Conservation (phyloP, 2,888 invertebrate genomes). For the Polymixis lichenea region DNA sequence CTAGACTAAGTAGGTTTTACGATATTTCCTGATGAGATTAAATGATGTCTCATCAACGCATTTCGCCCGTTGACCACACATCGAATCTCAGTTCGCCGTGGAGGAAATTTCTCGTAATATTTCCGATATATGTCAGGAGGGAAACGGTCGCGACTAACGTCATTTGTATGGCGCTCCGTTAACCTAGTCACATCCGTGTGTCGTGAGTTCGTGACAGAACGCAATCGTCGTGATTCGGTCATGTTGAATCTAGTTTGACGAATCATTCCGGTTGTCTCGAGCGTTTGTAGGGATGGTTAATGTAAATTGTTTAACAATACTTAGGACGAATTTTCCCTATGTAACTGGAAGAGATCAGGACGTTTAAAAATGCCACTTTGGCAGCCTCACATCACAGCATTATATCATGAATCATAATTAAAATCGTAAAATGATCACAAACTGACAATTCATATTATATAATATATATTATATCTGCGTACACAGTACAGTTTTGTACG, state of each 20-base stretch:
- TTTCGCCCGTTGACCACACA: conserved; percentile 2
- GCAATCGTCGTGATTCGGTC: conserved; percentile 42
- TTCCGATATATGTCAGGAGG: conserved; percentile 13
- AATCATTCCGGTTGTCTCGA: conserved; percentile 22
- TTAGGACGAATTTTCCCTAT: no score
- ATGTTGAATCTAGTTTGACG: conserved; percentile 35
- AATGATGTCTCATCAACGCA: not conserved
- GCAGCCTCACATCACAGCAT: no score
- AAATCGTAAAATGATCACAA: no score
- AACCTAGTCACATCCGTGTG: conserved; percentile 38
- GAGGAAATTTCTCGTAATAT: conserved; percentile 20
- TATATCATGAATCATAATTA: no score
- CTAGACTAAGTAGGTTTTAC: not conserved
- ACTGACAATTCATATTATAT: no score
- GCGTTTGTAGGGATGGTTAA: not conserved
- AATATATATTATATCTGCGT: no score
- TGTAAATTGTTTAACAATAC: not conserved
- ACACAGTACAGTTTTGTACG: no score
- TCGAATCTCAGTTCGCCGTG: not conserved
- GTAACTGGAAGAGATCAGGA: no score
- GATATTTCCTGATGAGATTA: not conserved
- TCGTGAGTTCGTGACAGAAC: conserved; percentile 29
- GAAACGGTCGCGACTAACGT: conserved; percentile 42
- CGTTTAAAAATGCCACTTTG: no score
- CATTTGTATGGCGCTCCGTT: conserved; percentile 35